Evolutionary conservation across 1,140 invertebrate genomes (phyloP).

Genomic region (Trissolcus basalis): DNA sequence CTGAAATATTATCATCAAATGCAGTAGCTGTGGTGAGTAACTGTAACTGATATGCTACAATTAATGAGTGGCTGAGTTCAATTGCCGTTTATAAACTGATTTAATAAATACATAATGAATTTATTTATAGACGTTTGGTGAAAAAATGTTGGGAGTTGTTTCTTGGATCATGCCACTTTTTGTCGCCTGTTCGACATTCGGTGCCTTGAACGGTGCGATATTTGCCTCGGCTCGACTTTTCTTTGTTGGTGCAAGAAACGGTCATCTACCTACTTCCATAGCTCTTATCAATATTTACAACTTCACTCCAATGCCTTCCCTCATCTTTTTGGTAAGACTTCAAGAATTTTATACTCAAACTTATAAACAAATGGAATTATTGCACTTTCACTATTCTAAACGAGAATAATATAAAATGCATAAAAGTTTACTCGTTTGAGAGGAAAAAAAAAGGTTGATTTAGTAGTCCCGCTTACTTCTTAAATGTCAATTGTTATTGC

Average conservation of each 20-base stretch:
- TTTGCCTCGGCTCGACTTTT: constrained; percentile 91
- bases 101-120: too few relatives aligned
- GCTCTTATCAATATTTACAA: constrained; percentile 90
- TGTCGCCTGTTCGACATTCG: constrained; percentile 91
- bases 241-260: constrained; percentile 85
- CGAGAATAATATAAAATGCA: too few relatives aligned
- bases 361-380: too few relatives aligned
- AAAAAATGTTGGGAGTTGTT: constrained; percentile 85
- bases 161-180: constrained; percentile 93
- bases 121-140: constrained; percentile 83
- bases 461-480: too few relatives aligned
- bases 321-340: constrained; percentile 88
- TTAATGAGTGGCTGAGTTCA: constrained; percentile 1
- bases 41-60: constrained; percentile 1
- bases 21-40: constrained; percentile 91
- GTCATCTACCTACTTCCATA: constrained; percentile 86
- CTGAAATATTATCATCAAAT: constrained; percentile 87
- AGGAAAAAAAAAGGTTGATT: too few relatives aligned
- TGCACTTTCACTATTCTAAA: too few relatives aligned
- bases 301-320: constrained; percentile 92
- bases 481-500: too few relatives aligned
- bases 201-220: constrained; percentile 91
- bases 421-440: not conserved
- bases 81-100: not conserved
- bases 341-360: too few relatives aligned